Percentiles rank a stretch among this genome's conserved stretches.
Conservation (phyloP, 2,888 invertebrate genomes). For the Ecliptopera silaceata region DNA sequence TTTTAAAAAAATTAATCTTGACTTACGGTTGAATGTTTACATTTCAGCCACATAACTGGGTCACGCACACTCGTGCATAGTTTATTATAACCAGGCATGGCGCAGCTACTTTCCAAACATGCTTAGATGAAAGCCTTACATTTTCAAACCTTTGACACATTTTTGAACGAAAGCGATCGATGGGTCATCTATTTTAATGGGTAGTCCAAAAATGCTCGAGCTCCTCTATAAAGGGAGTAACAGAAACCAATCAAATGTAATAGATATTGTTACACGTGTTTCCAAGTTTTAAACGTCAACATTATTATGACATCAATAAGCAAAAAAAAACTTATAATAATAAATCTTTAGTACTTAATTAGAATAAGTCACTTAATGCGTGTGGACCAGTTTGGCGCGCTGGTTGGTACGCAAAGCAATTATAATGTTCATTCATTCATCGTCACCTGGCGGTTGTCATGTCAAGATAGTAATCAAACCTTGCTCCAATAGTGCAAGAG, state of each 20-base stretch:
- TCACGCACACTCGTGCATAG: constrained; percentile 17
- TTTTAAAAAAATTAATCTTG: neutral
- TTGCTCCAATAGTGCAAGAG: neutral
- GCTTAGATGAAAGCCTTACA: neutral
- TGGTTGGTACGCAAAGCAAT: constrained; percentile 4
- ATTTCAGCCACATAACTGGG: constrained; percentile 12
- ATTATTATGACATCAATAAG: too few species aligned
- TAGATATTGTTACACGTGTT: too few species aligned
- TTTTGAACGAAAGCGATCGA: too few species aligned
- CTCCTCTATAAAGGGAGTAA: neutral
- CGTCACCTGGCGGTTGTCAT: constrained; percentile 6
- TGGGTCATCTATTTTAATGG: too few species aligned
- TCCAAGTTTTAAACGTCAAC: too few species aligned
- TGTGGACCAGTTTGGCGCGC: constrained; percentile 9
- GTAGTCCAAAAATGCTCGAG: neutral
- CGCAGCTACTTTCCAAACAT: neutral
- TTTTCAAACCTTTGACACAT: neutral
- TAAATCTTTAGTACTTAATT: too few species aligned
- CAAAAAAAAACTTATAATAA: too few species aligned
- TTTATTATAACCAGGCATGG: neutral
- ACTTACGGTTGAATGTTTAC: constrained; percentile 9
- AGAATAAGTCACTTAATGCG: neutral
- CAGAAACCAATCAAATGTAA: too few species aligned
- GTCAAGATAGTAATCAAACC: constrained; percentile 11
- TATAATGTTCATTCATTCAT: constrained; percentile 10